Percentiles rank a stretch among this genome's conserved stretches.
Conservation (phyloP, 2,888 invertebrate genomes). For the Drosophila multiciliata region DNA sequence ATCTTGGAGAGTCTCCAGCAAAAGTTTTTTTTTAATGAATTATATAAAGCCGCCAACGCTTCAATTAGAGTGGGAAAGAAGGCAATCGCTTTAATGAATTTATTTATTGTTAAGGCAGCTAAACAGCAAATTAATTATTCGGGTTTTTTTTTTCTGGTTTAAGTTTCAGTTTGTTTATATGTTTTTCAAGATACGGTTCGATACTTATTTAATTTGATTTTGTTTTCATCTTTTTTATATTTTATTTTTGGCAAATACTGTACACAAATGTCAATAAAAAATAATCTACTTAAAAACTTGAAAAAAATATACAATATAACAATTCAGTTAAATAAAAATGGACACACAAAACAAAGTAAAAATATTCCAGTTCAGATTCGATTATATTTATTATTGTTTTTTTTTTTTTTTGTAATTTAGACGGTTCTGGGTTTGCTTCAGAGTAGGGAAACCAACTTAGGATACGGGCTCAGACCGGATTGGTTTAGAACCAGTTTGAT, state of each 20-base stretch:
- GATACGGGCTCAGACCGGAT: background rate
- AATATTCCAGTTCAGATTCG: background rate
- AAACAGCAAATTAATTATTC: background rate
- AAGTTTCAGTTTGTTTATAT: background rate
- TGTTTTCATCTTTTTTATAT: background rate
- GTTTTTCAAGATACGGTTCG: background rate
- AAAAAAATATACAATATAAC: too few relatives aligned
- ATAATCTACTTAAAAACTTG: background rate
- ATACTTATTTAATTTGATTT: background rate
- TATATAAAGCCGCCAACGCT: constrained; percentile 1
- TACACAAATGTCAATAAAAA: background rate
- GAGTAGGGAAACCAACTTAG: background rate
- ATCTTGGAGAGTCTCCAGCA: constrained; percentile 27
- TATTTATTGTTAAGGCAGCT: background rate
- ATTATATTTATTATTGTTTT: background rate
- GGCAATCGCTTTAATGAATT: background rate
- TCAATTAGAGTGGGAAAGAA: background rate
- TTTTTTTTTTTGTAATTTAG: background rate
- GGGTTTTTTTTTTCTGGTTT: background rate
- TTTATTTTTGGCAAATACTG: background rate
- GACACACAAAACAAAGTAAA: background rate
- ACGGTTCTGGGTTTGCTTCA: too few relatives aligned
- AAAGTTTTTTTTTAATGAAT: constrained; percentile 11
- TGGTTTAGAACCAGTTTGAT: background rate
- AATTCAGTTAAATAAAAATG: background rate